phyloP scores from a whole-genome alignment of 2,888 invertebrate species.

The Resseliella maxima region DNA sequence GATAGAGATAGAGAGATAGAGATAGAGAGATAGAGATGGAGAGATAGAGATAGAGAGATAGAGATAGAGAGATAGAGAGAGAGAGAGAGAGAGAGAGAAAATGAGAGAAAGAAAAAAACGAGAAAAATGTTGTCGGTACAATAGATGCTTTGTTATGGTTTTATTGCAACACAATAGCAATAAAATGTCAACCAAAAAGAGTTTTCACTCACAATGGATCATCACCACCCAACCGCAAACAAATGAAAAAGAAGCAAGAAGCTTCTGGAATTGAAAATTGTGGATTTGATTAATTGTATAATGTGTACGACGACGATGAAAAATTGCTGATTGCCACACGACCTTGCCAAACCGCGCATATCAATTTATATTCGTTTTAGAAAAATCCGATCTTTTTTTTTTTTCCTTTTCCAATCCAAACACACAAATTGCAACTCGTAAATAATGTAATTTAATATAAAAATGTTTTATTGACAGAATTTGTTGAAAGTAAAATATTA shows the following conservation, averaged over 20 bases:
- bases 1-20: too few relatives aligned
- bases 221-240: background rate
- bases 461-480: background rate
- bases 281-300: background rate
- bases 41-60: too few relatives aligned
- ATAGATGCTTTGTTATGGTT: too few relatives aligned
- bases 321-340: background rate
- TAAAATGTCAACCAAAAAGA: too few relatives aligned
- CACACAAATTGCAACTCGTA: background rate
- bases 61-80: too few relatives aligned
- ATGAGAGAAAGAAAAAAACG: too few relatives aligned
- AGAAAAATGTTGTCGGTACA: too few relatives aligned
- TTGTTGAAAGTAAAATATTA: background rate
- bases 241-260: background rate
- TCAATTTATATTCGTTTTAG: background rate
- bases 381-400: background rate
- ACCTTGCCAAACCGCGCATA: background rate
- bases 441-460: background rate
- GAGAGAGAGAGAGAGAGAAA: too few relatives aligned
- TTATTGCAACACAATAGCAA: too few relatives aligned
- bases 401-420: too few relatives aligned
- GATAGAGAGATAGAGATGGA: too few relatives aligned
- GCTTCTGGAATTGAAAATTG: constrained; percentile 15
- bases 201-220: background rate
- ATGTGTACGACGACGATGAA: background rate